Percentiles rank a stretch among this genome's conserved stretches.
Evolutionary conservation across 2,797 vertebrate genomes (phyloP).

Genomic region (Denticeps clupeoides): DNA sequence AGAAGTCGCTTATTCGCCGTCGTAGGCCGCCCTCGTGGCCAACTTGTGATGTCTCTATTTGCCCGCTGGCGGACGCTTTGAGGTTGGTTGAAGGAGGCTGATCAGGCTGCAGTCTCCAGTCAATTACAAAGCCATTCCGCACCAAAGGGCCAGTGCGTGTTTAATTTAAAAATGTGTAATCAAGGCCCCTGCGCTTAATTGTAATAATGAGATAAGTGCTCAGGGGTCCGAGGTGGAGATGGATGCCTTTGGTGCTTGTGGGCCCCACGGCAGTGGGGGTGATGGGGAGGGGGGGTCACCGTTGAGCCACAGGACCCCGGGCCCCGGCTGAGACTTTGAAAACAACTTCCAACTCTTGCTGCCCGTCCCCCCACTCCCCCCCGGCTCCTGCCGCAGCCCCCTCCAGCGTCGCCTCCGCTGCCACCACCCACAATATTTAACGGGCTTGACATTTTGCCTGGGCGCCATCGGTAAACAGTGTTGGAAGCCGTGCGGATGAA

Average conservation of each 20-base stretch:
- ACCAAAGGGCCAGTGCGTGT: not conserved
- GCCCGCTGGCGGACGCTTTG: conserved; percentile 17
- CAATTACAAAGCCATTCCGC: conserved; percentile 31
- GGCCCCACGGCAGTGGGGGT: not conserved
- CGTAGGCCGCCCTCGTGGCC: conserved; percentile 38
- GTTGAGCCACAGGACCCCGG: conserved; percentile 7
- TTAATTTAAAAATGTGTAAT: not conserved
- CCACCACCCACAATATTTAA: conserved; percentile 44
- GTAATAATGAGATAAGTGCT: conserved; percentile 23
- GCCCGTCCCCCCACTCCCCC: not conserved
- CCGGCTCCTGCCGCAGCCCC: not conserved
- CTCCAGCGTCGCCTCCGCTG: not conserved
- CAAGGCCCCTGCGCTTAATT: not conserved
- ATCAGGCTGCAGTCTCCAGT: conserved; percentile 32
- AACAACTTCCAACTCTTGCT: conserved; percentile 33
- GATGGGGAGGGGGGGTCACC: conserved; percentile 24
- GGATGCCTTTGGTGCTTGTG: conserved; percentile 28
- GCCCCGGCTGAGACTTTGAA: conserved; percentile 39
- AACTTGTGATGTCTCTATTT: conserved; percentile 57
- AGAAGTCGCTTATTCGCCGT: conserved; percentile 41
- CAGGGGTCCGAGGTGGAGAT: conserved; percentile 17
- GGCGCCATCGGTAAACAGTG: conserved; percentile 55
- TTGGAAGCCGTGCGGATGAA: conserved; percentile 53
- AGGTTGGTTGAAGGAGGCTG: conserved; percentile 38
- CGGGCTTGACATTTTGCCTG: conserved; percentile 54